Evolutionary conservation across 2,888 invertebrate species (phyloP).

Genomic region (Stramonita haemastoma): DNA sequence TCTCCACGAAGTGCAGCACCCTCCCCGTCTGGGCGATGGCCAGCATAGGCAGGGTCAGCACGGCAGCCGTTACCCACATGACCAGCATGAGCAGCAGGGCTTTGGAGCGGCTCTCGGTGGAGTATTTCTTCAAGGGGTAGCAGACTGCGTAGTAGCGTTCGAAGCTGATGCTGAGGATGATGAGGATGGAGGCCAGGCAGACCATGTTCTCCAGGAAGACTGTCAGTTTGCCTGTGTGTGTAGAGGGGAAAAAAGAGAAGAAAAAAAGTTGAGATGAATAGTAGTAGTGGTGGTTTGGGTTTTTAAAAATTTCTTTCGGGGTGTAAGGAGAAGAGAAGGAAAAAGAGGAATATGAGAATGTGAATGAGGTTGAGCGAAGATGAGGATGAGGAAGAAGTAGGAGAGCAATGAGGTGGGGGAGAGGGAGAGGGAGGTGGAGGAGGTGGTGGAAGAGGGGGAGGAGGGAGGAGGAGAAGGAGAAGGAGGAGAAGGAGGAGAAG

Average conservation of each 20-base stretch:
- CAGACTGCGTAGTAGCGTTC: constrained; percentile 94
- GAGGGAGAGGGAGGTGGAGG: constrained; percentile 85
- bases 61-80: constrained; percentile 75
- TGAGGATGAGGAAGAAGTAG: not conserved
- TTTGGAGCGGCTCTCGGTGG: constrained; percentile 76
- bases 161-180: constrained; percentile 90
- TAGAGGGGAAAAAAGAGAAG: not conserved
- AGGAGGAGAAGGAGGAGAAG: too few species aligned
- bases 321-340: too few species aligned
- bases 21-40: constrained; percentile 70
- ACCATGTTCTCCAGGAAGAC: constrained; percentile 94
- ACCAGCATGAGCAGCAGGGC: constrained; percentile 74
- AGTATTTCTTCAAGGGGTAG: constrained; percentile 86
- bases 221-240: constrained; percentile 78
- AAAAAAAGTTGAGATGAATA: too few species aligned
- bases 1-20: constrained; percentile 84
- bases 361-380: too few species aligned
- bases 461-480: too few species aligned
- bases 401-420: constrained; percentile 85
- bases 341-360: too few species aligned
- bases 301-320: too few species aligned
- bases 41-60: constrained; percentile 85
- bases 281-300: too few species aligned
- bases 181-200: constrained; percentile 93
- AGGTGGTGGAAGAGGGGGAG: not conserved